A percentile compares a stretch with the other conserved stretches of the same genome.
Conservation (phyloP, 2,888 invertebrate species). For the Yponomeuta malinellus region DNA sequence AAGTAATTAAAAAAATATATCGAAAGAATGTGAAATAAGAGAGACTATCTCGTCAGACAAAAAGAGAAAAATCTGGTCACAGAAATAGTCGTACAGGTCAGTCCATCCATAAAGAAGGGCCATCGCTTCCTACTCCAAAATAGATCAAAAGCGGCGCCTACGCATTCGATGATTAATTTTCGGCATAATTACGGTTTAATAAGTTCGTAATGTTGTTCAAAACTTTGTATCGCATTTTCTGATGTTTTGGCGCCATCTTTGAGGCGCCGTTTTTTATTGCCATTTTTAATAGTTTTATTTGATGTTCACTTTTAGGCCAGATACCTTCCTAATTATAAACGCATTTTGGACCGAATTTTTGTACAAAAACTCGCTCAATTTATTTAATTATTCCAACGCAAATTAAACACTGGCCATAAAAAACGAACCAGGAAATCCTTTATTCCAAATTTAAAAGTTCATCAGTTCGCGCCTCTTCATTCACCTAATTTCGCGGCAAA, state of each 20-base stretch:
- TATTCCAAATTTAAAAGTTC: conserved; percentile 11
- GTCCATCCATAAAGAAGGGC: conserved; percentile 20
- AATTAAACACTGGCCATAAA: conserved; percentile 2
- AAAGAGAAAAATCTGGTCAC: conserved; percentile 4
- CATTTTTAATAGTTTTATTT: neutral
- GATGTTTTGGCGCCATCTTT: conserved; percentile 35
- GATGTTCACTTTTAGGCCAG: neutral
- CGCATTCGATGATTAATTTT: conserved; percentile 42
- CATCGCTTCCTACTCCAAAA: conserved; percentile 50
- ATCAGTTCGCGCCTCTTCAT: conserved; percentile 30
- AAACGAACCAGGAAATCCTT: conserved; percentile 1
- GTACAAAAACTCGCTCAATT: neutral
- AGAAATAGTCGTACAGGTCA: conserved; percentile 8
- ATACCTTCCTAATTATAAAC: neutral
- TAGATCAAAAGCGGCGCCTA: conserved; percentile 51
- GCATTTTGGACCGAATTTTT: neutral
- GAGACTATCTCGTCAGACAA: conserved; percentile 5
- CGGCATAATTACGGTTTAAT: conserved; percentile 47
- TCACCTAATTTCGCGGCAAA: conserved; percentile 55
- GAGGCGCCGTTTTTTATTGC: conserved; percentile 13
- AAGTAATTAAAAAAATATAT: neutral
- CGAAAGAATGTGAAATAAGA: neutral
- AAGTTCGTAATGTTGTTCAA: conserved; percentile 30
- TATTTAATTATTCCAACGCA: neutral
- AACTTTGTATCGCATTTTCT: conserved; percentile 25